Evolutionary conservation across 1,140 invertebrate genomes (phyloP).

Genomic region (Tetramorium alpestre): DNA sequence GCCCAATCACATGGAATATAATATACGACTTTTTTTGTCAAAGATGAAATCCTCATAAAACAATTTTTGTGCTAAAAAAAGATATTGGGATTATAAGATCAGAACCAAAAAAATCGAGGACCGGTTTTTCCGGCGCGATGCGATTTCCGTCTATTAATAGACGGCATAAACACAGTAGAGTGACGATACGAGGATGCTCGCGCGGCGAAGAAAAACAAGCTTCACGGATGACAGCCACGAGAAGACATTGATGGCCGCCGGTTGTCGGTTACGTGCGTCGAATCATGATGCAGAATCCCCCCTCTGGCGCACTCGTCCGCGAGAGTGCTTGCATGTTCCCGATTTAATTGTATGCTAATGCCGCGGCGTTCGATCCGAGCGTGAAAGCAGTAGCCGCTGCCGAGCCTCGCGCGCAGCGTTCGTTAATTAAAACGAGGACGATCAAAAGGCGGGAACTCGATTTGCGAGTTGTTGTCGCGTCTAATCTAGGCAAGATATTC

Average conservation of each 20-base stretch:
- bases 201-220: conserved; percentile 34
- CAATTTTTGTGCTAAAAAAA: neutral
- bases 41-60: conserved; percentile 1
- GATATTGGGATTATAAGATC: neutral
- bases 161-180: conserved; percentile 50
- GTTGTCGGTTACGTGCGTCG: conserved; percentile 60
- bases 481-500: conserved; percentile 30
- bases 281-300: conserved; percentile 54
- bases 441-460: neutral
- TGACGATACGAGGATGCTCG: conserved; percentile 28
- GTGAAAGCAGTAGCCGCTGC: conserved; percentile 9
- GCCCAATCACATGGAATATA: neutral
- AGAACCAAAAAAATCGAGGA: conserved; percentile 17
- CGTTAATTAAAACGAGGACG: conserved; percentile 62
- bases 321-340: neutral
- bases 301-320: conserved; percentile 20
- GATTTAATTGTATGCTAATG: conserved; percentile 71
- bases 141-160: conserved; percentile 70
- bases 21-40: neutral
- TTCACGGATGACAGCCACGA: conserved; percentile 49
- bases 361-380: conserved; percentile 18
- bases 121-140: conserved; percentile 63
- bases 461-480: neutral
- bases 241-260: conserved; percentile 36
- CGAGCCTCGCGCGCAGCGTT: neutral